Percentiles rank a stretch among this genome's conserved stretches.
Evolutionary conservation across 2,113 vertebrate species (phyloP).

Genomic region (Chamaea fasciata): DNA sequence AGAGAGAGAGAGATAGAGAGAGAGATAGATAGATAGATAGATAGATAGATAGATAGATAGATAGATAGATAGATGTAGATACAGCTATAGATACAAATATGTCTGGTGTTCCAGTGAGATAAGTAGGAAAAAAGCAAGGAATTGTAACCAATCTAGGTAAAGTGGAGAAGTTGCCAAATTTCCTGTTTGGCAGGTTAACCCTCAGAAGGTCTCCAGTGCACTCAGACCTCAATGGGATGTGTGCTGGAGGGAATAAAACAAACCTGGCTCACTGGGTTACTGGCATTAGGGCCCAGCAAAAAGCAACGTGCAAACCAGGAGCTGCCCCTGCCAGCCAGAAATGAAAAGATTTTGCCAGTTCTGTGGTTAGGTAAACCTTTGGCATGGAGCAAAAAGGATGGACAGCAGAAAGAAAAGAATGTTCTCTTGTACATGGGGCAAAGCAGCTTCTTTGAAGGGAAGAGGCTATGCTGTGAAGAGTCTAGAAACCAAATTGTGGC

Average conservation of each 20-base stretch:
- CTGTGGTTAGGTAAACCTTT: not conserved
- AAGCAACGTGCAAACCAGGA: not conserved
- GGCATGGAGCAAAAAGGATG: not conserved
- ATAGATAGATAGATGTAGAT: too few species aligned
- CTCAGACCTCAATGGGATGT: not conserved
- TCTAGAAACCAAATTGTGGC: not conserved
- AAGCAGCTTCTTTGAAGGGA: not conserved
- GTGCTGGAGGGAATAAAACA: not conserved
- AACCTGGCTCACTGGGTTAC: not conserved
- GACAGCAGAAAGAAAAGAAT: not conserved
- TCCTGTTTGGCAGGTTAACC: not conserved
- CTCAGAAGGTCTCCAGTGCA: not conserved
- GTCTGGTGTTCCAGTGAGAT: not conserved
- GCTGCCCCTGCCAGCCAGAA: not conserved
- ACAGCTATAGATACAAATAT: not conserved
- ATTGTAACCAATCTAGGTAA: not conserved
- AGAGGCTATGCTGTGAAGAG: not conserved
- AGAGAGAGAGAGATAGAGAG: too few species aligned
- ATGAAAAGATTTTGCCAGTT: not conserved
- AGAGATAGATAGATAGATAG: too few species aligned
- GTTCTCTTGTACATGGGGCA: rapidly evolving
- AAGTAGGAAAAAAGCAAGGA: not conserved
- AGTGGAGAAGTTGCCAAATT: not conserved
- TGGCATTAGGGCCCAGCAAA: not conserved
- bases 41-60: too few species aligned